Evolutionary conservation across 2,888 invertebrate genomes (phyloP), one percentile per base, ranked within the genome.

Genomic region (Orthonevra nobilis): DNA sequence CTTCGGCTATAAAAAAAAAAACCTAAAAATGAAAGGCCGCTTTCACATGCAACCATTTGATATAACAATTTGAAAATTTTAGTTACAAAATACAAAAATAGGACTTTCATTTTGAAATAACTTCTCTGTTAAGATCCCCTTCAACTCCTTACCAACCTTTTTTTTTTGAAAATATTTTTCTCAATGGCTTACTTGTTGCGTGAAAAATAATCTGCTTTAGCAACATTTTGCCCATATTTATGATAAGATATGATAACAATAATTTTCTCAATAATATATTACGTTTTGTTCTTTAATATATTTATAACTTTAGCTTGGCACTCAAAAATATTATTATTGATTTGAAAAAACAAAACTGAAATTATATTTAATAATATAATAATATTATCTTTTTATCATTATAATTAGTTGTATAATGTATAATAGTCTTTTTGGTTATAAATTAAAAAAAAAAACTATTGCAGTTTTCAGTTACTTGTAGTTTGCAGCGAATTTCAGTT

Each of bases 251-350:
- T n/a, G n/a, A n/a, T n/a, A n/a, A n/a, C 10, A 36, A 48, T 60
- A 17, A 61, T 73, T 14, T 54, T 54, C 60, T 60, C 70, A 54
- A 70, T 66, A 72, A 26, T 36, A 36, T 15, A 20, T 48, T 46
- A 9, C 28, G 19, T 40, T 64, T 56, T 48, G 10, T 28, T 40
- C 34, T 38, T 42, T 20, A n/a, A 15, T 20, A 60, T 32, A 14
- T 54, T 12, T 60, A 81, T 64, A 70, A 81, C 63, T 68, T 79
- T 86, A 87, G 87, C 87, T 87, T 87, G 87, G 87, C 87, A 87
- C 87, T 87, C 85, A 87, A 86, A 87, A 73, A 73, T 68, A 73
- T 79, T 72, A 50, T 81, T 75, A 81, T 81, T 74, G 81, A 60
- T 73, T 73, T 60, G 40, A 60, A 54, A 20, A 69, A 42, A 73